phyloP scores from a whole-genome alignment of 1,140 invertebrate species.

The Gryon sp. region DNA sequence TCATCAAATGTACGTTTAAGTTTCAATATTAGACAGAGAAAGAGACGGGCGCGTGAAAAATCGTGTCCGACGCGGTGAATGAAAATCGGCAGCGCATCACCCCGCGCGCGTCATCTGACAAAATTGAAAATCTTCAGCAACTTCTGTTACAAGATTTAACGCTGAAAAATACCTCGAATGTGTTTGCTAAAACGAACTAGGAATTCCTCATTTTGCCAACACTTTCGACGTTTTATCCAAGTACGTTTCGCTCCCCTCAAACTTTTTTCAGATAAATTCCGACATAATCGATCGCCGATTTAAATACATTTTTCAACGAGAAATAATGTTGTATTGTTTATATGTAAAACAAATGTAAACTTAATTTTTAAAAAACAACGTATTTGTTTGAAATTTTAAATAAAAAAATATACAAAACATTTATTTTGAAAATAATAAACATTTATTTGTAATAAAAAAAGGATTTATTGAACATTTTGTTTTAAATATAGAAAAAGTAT shows the following conservation, averaged over 20 bases:
- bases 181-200: constrained; percentile 26
- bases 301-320: constrained; percentile 25
- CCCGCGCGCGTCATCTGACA: not conserved
- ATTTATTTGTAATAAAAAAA: too few relatives aligned
- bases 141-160: constrained; percentile 44
- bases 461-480: too few relatives aligned
- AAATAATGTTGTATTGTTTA: not conserved
- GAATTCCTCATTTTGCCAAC: constrained; percentile 39
- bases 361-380: too few relatives aligned
- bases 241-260: too few relatives aligned
- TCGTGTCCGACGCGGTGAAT: constrained; percentile 2
- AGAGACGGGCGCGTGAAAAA: constrained; percentile 1
- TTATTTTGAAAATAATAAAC: too few relatives aligned
- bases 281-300: constrained; percentile 35
- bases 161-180: constrained; percentile 35
- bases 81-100: constrained; percentile 1
- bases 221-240: constrained; percentile 34
- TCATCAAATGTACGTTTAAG: too few relatives aligned
- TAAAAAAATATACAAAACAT: too few relatives aligned
- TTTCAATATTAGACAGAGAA: too few relatives aligned
- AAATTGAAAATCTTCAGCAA: constrained; percentile 54
- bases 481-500: too few relatives aligned
- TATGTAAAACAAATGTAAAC: too few relatives aligned
- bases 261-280: constrained; percentile 27
- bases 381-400: too few relatives aligned